Conservation (phyloP, 1,140 invertebrate genomes). For the Theocolax elegans region DNA sequence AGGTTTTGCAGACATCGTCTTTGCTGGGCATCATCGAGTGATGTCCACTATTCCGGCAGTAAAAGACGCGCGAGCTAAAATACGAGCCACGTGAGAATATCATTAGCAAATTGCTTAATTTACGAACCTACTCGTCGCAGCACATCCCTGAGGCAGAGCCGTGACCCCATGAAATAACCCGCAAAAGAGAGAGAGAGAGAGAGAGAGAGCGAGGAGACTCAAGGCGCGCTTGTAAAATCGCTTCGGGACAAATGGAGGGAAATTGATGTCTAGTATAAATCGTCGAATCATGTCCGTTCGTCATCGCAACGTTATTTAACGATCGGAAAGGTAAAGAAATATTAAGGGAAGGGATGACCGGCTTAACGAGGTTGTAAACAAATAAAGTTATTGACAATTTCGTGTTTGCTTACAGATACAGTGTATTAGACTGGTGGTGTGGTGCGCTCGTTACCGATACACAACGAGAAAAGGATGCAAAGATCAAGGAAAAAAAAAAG, state of each 20-base stretch:
- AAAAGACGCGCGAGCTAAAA: slow-evolving; percentile 61
- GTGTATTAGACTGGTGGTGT: neutral
- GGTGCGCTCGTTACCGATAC: neutral
- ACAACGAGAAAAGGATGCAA: neutral
- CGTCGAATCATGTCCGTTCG: slow-evolving; percentile 27
- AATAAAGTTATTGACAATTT: slow-evolving; percentile 41
- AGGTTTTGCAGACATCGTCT: slow-evolving; percentile 9
- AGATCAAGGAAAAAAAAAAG: neutral
- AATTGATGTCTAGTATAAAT: slow-evolving; percentile 36
- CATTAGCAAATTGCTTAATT: slow-evolving; percentile 68
- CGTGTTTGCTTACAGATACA: slow-evolving; percentile 3
- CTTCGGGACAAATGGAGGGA: slow-evolving; percentile 31
- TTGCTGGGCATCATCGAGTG: neutral
- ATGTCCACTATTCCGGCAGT: slow-evolving; percentile 53
- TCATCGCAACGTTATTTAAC: slow-evolving; percentile 26
- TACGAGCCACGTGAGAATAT: slow-evolving; percentile 66
- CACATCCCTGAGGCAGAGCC: too few species aligned
- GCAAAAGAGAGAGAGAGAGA: too few species aligned
- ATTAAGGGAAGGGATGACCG: too few species aligned
- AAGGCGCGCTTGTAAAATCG: slow-evolving; percentile 1
- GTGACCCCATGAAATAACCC: too few species aligned
- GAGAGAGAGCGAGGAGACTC: too few species aligned
- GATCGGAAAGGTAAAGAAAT: neutral
- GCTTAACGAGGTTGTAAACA: slow-evolving; percentile 38
- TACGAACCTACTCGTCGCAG: slow-evolving; percentile 43